phyloP scores from a whole-genome alignment of 2,888 invertebrate species.

The Sminthurides aquaticus region DNA sequence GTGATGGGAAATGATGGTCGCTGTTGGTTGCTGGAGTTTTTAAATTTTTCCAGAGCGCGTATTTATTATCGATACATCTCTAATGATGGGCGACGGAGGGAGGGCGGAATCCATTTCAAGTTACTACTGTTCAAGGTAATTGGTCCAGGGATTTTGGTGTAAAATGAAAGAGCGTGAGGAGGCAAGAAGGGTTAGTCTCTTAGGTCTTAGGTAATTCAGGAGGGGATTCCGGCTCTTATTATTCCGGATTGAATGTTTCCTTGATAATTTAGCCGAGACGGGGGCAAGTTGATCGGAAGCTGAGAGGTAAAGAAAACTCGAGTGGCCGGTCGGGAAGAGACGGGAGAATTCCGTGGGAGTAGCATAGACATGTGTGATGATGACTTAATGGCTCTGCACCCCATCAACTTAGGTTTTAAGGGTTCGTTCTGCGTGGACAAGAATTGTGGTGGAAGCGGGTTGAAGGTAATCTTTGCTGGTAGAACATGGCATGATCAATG shows the following conservation, averaged over 20 bases:
- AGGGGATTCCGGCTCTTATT: not conserved
- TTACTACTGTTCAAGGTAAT: not conserved
- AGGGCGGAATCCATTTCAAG: not conserved
- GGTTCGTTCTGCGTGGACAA: not conserved
- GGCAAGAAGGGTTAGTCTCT: not conserved
- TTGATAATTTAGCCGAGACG: no score
- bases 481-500: constrained; percentile 23
- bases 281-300: no score
- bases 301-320: no score
- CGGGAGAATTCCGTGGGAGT: no score
- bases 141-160: not conserved
- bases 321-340: no score
- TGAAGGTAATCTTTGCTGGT: not conserved
- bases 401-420: not conserved
- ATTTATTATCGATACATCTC: constrained; percentile 7
- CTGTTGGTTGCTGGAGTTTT: not conserved
- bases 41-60: constrained; percentile 5
- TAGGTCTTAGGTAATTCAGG: not conserved
- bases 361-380: no score
- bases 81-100: constrained; percentile 1
- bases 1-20: not conserved
- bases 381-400: not conserved
- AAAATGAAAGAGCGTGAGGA: not conserved
- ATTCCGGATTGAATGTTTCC: no score
- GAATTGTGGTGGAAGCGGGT: not conserved